A percentile compares a stretch with the other conserved stretches of the same genome.
These are phyloP conservation scores for Bombyx huttoni DNA, from an alignment of 2,888 invertebrate genomes.

Conservation along the genomic window DNA sequence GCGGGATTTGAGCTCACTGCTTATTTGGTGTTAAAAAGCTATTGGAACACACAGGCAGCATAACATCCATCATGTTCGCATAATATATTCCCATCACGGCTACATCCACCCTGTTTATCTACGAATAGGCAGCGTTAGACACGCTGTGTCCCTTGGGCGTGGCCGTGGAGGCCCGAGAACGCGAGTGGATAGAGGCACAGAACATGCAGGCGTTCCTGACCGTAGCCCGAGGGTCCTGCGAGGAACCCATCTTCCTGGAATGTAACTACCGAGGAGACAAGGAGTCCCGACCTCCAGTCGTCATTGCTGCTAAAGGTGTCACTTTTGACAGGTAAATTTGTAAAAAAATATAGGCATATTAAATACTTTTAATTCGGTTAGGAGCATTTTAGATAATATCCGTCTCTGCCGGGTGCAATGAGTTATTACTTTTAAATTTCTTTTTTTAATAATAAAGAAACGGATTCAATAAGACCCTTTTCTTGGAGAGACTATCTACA, in stretches of 20 bases:
- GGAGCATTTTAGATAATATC: background rate
- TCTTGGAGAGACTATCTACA: too few species aligned
- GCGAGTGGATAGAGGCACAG: conserved; percentile 75
- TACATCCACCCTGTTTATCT: background rate
- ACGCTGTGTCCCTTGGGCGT: conserved; percentile 75
- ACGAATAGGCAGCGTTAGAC: conserved; percentile 70
- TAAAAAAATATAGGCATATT: background rate
- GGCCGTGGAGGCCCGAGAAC: conserved; percentile 65
- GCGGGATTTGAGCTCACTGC: too few species aligned
- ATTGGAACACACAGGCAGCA: too few species aligned
- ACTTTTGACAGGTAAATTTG: conserved; percentile 67
- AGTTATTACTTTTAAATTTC: too few species aligned
- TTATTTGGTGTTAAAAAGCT: too few species aligned
- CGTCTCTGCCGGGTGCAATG: too few species aligned
- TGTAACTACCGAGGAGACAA: conserved; percentile 68
- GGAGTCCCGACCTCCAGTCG: conserved; percentile 64
- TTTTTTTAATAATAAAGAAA: too few species aligned
- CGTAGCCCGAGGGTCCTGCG: conserved; percentile 78
- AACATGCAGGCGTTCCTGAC: conserved; percentile 73
- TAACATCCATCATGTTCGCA: too few species aligned
- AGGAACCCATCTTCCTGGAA: conserved; percentile 77
- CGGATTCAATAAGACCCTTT: too few species aligned
- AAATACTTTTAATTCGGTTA: background rate
- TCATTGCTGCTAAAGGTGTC: conserved; percentile 77
- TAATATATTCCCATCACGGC: too few species aligned